Conservation (phyloP, 1,140 invertebrate genomes). For the Hyphantria cunea region DNA sequence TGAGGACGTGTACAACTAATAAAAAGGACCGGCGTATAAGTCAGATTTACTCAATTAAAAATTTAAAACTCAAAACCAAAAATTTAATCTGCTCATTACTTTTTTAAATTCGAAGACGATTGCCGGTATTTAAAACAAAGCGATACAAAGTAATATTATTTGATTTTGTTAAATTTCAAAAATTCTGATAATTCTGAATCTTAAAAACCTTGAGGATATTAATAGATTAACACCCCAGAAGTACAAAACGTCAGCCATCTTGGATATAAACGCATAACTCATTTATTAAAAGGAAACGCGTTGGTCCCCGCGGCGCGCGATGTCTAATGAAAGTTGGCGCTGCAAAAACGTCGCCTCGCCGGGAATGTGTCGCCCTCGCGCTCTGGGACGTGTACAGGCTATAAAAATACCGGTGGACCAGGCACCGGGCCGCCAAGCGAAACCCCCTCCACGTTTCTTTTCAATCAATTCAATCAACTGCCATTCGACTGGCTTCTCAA, state of each 20-base stretch:
- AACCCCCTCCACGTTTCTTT: constrained; percentile 62
- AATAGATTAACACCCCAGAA: constrained; percentile 50
- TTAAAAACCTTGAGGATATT: constrained; percentile 43
- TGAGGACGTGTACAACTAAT: constrained; percentile 46
- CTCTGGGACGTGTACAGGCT: constrained; percentile 66
- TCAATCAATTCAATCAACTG: constrained; percentile 75
- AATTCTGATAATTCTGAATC: constrained; percentile 18
- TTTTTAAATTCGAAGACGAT: too few relatives aligned
- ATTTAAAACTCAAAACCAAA: not conserved
- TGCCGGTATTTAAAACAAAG: too few relatives aligned
- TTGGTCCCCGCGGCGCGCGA: constrained; percentile 52
- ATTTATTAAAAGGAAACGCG: constrained; percentile 73
- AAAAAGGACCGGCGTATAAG: constrained; percentile 44
- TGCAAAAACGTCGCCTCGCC: constrained; percentile 69
- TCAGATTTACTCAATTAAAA: constrained; percentile 8
- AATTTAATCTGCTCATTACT: too few relatives aligned
- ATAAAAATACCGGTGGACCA: constrained; percentile 71
- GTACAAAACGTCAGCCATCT: constrained; percentile 57
- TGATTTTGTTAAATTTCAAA: constrained; percentile 14
- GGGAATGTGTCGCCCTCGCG: constrained; percentile 76
- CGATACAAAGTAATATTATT: too few relatives aligned
- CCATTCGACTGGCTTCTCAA: constrained; percentile 60
- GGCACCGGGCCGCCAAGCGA: constrained; percentile 35
- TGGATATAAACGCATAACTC: constrained; percentile 72
- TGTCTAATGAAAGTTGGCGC: constrained; percentile 72